These are phyloP conservation scores for Celastrina argiolus DNA, from an alignment of 2,888 invertebrate genomes.

Conservation along the genomic window DNA sequence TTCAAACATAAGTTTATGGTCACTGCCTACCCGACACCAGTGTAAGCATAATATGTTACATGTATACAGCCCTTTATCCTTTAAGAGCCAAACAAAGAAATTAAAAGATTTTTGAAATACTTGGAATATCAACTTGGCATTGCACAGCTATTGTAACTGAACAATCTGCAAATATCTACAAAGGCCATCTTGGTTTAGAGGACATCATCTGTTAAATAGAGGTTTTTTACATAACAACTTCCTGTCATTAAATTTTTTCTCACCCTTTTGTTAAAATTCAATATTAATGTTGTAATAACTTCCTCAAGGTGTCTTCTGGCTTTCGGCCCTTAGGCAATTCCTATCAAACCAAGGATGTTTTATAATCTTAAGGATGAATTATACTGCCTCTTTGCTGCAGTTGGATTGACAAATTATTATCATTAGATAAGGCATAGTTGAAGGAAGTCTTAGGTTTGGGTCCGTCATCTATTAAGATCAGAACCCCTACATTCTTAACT, in stretches of 20 bases:
- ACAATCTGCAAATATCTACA: slow-evolving; percentile 13
- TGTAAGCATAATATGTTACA: no score
- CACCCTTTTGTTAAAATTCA: slow-evolving; percentile 10
- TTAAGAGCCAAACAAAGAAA: background rate
- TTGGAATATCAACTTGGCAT: background rate
- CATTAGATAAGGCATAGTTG: no score
- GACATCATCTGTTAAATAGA: background rate
- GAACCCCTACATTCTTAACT: no score
- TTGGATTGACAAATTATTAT: no score
- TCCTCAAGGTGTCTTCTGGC: background rate
- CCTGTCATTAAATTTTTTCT: slow-evolving; percentile 13
- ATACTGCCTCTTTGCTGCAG: no score
- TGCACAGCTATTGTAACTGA: background rate
- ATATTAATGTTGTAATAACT: background rate
- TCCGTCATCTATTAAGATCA: no score
- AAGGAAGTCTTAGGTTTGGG: no score
- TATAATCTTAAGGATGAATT: no score
- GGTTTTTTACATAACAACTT: slow-evolving; percentile 1
- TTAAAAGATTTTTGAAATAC: background rate
- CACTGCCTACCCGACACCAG: no score
- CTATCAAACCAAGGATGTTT: background rate
- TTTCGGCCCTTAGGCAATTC: background rate
- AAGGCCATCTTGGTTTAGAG: slow-evolving; percentile 16
- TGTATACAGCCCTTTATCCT: no score
- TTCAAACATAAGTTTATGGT: no score